phyloP scores from a whole-genome alignment of 2,113 vertebrate genomes.

The Labrus mixtus region DNA sequence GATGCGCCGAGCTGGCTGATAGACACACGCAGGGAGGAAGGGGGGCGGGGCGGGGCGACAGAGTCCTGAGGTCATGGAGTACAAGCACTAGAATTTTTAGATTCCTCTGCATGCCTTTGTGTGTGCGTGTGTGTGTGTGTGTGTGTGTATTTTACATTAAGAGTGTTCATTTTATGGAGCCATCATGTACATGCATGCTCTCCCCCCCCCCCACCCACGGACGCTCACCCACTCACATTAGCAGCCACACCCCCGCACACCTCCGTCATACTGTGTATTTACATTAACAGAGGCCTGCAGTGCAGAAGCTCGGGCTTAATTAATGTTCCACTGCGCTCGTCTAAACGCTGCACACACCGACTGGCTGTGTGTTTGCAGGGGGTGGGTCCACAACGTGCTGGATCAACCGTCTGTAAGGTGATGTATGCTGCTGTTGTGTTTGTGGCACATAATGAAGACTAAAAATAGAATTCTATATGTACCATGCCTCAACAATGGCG shows the following conservation, averaged over 20 bases:
- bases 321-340: constrained; percentile 23
- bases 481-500: background rate
- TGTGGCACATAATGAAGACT: background rate
- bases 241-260: constrained; percentile 6
- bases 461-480: background rate
- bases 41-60: constrained; percentile 27
- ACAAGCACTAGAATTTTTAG: constrained; percentile 13
- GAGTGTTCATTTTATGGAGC: constrained; percentile 24
- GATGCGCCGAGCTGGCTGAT: constrained; percentile 27
- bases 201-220: background rate
- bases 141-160: constrained; percentile 15
- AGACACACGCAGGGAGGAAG: background rate
- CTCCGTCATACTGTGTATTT: constrained; percentile 29
- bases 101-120: background rate
- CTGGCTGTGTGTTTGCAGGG: constrained; percentile 26
- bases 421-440: constrained; percentile 29
- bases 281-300: constrained; percentile 15
- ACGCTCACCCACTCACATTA: background rate
- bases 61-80: constrained; percentile 44
- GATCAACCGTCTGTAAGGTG: constrained; percentile 31
- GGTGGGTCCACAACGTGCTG: background rate
- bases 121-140: background rate
- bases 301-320: constrained; percentile 23
- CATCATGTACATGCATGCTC: constrained; percentile 21
- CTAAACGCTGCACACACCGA: background rate